Evolutionary conservation across 2,113 vertebrate genomes (phyloP), one percentile per base, ranked within the genome.

Genomic region (Tilapia sparmanii): DNA sequence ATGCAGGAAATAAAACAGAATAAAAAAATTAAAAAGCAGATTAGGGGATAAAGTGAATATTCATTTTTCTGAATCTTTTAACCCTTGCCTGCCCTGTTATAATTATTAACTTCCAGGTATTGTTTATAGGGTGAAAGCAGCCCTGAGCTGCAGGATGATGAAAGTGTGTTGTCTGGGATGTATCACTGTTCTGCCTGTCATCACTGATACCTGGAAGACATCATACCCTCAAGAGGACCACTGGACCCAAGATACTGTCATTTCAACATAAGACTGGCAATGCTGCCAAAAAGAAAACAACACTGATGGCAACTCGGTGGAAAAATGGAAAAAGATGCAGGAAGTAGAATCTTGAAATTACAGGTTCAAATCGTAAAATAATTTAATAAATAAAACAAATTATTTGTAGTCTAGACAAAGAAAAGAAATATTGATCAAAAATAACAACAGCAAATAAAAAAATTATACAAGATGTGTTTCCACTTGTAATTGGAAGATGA

Each of bases 401-500:
- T 18, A 19, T 76, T 76, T 76, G 24, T 5, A 47, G 9, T 47
- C 22, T 10, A 18, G 68, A 15, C 68, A 76, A 71, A 26, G 38
- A 29, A 73, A 71, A 26, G 4, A 47, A 45, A 8, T 42, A n/a
- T 16, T 15, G 9, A 54, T 31, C 13, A 45, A 22, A 53, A 73
- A 45, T 71, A 35, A 83, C 18, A 57, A 40, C 3, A 61, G 50
- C 45, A 29, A 50, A 87, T 24, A 45, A 11, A n/a, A n/a, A 47
- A 47, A 76, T 8, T 76, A 29, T 47, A 47, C 42, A 29, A 11
- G 71, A 80, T 86, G 82, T 87, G 26, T 84, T 85, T 83, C 45
- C n/a, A 61, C 19, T 79, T 86, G 61, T 82, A 87, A 86, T 88
- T 83, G 84, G 54, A 68, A 89, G 82, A 89, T 85, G 50, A 57